These are phyloP conservation scores for Caenorhabditis doughertyi DNA, from an alignment of 2,888 invertebrate genomes.

Conservation along the genomic window DNA sequence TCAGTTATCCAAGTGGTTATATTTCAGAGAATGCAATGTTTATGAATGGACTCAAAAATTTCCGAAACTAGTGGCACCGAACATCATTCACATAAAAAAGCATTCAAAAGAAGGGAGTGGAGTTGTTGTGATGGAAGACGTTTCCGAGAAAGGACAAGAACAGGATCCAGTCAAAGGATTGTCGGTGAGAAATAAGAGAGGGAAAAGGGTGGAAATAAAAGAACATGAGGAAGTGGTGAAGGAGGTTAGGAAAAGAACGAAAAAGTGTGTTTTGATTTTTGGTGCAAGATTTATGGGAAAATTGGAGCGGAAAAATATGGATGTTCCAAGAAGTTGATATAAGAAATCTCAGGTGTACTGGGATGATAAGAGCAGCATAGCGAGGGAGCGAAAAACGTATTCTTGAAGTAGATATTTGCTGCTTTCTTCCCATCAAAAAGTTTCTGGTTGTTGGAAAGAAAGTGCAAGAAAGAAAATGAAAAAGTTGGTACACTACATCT, in stretches of 20 bases:
- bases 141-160: conserved; percentile 73
- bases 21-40: conserved; percentile 78
- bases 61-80: conserved; percentile 74
- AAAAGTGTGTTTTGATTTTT: neutral
- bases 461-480: no score
- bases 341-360: no score
- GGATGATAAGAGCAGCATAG: no score
- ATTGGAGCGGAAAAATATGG: neutral
- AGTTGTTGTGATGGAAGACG: conserved; percentile 79
- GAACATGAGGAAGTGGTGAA: neutral
- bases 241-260: neutral
- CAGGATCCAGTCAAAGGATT: conserved; percentile 71
- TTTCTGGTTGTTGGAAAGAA: no score
- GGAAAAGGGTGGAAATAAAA: no score
- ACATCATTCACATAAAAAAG: conserved; percentile 77
- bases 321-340: no score
- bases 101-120: conserved; percentile 72
- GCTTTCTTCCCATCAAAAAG: no score
- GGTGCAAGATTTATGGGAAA: no score
- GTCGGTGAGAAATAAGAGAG: conserved; percentile 36
- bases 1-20: neutral
- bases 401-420: no score
- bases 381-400: no score
- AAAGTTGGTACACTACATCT: no score
- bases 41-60: conserved; percentile 80